Base-by-base conservation (phyloP, 2,113 vertebrate species). In the Ammodytes dubius region DNA sequence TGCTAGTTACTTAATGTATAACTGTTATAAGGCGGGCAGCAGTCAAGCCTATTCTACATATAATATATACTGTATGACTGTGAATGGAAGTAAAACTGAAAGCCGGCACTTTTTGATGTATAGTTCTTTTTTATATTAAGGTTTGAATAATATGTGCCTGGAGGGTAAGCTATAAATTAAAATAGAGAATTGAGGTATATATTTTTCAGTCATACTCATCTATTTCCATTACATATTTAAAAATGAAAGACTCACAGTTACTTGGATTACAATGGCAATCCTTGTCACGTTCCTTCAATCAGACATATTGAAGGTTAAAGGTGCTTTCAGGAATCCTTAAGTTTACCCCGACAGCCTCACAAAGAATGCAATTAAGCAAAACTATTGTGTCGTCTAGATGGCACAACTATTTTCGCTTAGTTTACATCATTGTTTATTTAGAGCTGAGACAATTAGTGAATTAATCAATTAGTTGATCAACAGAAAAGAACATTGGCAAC, bases 41-140 rank as follows among this genome's bases (percentile, higher is more conserved):
- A 93, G 94, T 94, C 94, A 93, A 82, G 87, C 74, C 80, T 73
- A 79, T 92, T 87, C 95, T 92, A 89, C 91, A 95, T 93, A 94
- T 96, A 97, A 98, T 96, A 96, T 95, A 27, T 27, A 27, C 27
- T 27, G 95, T 96, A 98, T 96, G 96, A 96, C 96, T 95, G 92
- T 77, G 92, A 95, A 83, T 84, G 86, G 89, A 95, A 90, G 90
- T 74, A 91, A 94, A 95, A 94, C 95, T 95, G 94, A 95, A 95
- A 95, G 95, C 91, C 89, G 95, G 95, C 94, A 95, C 94, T 96
- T 96, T 95, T 89, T 97, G 96, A 97, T 97, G 95, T 97, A 97
- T 95, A 95, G 95, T 96, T 96, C 96, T 97, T 98, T 98, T 98
- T 97, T 98, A 97, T 97, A 98, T 98, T 97, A 97, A 98, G 97